Conservation (phyloP, 2,113 vertebrate species). For the Plestiodon gilberti region DNA sequence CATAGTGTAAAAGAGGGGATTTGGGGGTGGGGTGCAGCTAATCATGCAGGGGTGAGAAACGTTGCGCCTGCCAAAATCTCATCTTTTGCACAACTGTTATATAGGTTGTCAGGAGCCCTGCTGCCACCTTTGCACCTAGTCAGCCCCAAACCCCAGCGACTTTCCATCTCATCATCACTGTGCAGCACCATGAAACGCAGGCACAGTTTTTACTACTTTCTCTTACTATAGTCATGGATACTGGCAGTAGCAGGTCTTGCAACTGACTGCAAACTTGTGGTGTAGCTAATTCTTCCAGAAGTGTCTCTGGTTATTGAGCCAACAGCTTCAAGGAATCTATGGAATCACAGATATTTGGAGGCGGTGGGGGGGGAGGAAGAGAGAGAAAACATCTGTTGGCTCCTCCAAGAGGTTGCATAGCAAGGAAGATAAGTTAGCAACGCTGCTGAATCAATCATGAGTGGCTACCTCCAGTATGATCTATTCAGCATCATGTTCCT, state of each 20-base stretch:
- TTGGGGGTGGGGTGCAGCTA: no score
- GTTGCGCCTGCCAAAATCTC: background rate
- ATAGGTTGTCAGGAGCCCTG: background rate
- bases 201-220: slow-evolving; percentile 30
- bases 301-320: slow-evolving; percentile 51
- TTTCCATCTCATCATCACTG: slow-evolving; percentile 33
- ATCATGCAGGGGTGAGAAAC: background rate
- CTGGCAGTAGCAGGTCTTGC: slow-evolving; percentile 8
- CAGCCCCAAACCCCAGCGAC: background rate
- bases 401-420: slow-evolving; percentile 21
- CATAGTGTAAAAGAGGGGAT: no score
- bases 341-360: slow-evolving; percentile 68
- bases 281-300: slow-evolving; percentile 34
- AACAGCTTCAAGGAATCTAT: slow-evolving; percentile 66
- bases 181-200: background rate
- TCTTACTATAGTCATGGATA: slow-evolving; percentile 27
- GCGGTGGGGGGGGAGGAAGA: background rate
- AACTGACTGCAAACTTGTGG: slow-evolving; percentile 23
- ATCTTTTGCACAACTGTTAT: background rate
- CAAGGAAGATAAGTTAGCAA: slow-evolving; percentile 50
- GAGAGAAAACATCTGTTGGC: slow-evolving; percentile 48
- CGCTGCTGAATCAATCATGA: slow-evolving; percentile 47
- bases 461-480: slow-evolving; percentile 58
- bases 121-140: background rate
- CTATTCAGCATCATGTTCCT: slow-evolving; percentile 45